Percentiles rank a stretch among this genome's conserved stretches.
These are phyloP conservation scores for Pyrgilauda ruficollis DNA, from an alignment of 2,113 vertebrate species.

Conservation along the genomic window DNA sequence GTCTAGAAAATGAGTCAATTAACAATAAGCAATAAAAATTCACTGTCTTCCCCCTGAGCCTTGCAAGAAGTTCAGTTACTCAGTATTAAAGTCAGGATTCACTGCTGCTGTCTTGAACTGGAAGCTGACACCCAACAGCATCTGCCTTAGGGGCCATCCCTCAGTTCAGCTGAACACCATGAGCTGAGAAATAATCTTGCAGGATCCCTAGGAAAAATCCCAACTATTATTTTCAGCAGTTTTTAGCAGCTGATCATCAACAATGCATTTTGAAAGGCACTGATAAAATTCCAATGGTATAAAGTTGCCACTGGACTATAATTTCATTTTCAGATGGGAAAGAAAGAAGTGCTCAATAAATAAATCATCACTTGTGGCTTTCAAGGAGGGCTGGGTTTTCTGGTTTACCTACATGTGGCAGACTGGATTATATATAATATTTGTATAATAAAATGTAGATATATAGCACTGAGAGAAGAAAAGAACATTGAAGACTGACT, in stretches of 20 bases:
- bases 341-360: neutral
- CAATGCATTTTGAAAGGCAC: neutral
- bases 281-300: neutral
- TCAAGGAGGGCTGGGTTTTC: neutral
- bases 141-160: neutral
- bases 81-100: neutral
- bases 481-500: conserved; percentile 73
- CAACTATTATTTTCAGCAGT: neutral
- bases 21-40: neutral
- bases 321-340: neutral
- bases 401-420: conserved; percentile 9
- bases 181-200: neutral
- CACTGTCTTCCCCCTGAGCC: neutral
- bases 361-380: neutral
- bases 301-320: neutral
- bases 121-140: neutral
- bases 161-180: neutral
- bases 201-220: neutral
- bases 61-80: neutral
- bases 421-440: neutral
- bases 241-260: neutral
- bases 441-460: neutral
- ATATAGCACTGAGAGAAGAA: neutral
- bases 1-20: neutral
- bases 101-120: neutral